phyloP scores from a whole-genome alignment of 2,888 invertebrate species.

The Eremobia ochroleuca region DNA sequence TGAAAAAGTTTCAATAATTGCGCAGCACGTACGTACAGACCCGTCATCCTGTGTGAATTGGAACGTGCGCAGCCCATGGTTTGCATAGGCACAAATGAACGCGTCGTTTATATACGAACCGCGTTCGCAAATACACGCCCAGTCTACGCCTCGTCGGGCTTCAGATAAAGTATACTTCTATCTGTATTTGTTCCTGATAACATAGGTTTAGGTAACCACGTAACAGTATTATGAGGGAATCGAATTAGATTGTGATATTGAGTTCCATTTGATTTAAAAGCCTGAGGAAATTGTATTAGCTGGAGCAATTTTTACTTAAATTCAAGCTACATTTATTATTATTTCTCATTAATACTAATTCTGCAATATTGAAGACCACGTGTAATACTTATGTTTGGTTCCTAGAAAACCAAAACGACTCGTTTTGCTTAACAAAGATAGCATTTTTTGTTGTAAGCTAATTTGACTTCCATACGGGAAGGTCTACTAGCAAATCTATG shows the following conservation, averaged over 20 bases:
- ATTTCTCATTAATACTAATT: background rate
- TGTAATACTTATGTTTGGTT: background rate
- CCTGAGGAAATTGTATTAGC: slow-evolving; percentile 5
- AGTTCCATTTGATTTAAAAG: slow-evolving; percentile 30
- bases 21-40: slow-evolving; percentile 53
- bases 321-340: background rate
- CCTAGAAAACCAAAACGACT: too few relatives aligned
- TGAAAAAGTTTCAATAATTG: slow-evolving; percentile 82
- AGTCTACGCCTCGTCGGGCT: slow-evolving; percentile 35
- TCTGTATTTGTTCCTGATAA: slow-evolving; percentile 32
- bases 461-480: background rate
- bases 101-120: slow-evolving; percentile 52
- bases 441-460: background rate
- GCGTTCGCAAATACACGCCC: slow-evolving; percentile 52
- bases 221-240: slow-evolving; percentile 20
- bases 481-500: background rate
- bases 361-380: background rate
- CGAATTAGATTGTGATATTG: slow-evolving; percentile 20
- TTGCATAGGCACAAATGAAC: slow-evolving; percentile 62
- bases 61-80: slow-evolving; percentile 69
- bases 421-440: too few relatives aligned
- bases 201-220: slow-evolving; percentile 25
- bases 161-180: slow-evolving; percentile 47
- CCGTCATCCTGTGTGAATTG: slow-evolving; percentile 68
- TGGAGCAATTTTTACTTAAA: background rate